Evolutionary conservation across 2,113 vertebrate species (phyloP).

Genomic region (Bambusicola thoracicus): DNA sequence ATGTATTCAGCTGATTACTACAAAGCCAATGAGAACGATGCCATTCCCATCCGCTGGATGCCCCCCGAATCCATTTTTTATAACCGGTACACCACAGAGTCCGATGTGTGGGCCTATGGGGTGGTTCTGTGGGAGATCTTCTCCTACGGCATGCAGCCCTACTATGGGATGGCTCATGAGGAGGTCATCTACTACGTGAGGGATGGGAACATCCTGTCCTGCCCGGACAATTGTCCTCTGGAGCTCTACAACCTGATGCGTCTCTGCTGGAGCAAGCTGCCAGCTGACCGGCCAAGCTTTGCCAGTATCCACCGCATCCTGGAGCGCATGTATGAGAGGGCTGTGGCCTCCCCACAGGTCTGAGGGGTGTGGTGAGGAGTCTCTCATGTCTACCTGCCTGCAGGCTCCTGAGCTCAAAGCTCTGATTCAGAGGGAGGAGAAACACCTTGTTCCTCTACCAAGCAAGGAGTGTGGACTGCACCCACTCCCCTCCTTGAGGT

Average conservation of each 20-base stretch:
- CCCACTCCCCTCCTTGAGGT: background rate
- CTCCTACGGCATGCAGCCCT: constrained; percentile 96
- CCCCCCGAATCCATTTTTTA: constrained; percentile 98
- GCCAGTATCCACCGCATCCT: constrained; percentile 92
- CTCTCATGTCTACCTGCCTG: rapidly evolving
- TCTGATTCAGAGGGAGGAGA: background rate
- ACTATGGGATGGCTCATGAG: constrained; percentile 97
- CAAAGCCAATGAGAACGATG: constrained; percentile 96
- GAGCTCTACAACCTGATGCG: constrained; percentile 98
- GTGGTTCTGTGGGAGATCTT: constrained; percentile 99
- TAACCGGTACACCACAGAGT: constrained; percentile 97
- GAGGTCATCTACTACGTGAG: constrained; percentile 98
- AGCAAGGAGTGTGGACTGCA: background rate
- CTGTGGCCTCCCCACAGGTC: constrained; percentile 24
- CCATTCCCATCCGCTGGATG: constrained; percentile 99
- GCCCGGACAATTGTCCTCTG: constrained; percentile 91
- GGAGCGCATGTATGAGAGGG: constrained; percentile 91
- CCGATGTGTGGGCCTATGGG: constrained; percentile 96
- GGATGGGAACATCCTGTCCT: constrained; percentile 92
- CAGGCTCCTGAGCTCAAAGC: background rate
- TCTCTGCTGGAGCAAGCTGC: constrained; percentile 93
- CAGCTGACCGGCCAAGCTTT: constrained; percentile 90
- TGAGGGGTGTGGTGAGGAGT: background rate
- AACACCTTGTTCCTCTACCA: background rate
- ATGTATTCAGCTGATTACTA: constrained; percentile 99